Base-by-base conservation (phyloP, 2,113 vertebrate species). In the Syngnathoides biaculeatus region DNA sequence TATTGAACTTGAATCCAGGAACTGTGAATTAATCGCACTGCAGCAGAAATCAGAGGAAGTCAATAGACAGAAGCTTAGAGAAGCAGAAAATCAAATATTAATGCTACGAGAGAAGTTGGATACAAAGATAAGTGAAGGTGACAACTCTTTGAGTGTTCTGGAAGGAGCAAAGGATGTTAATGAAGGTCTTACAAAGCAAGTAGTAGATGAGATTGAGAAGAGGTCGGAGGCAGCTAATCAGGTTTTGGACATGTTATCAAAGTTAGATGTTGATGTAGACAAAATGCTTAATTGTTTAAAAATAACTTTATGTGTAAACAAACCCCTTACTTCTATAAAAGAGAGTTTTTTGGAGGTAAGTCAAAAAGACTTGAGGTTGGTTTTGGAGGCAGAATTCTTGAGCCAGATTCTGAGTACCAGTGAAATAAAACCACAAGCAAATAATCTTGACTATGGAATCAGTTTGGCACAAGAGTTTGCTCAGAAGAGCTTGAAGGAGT, bases 341-440 rank as follows among this genome's bases (percentile, higher is more conserved):
- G 82, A 81, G 53, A 77, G 79, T 65, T 15, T 59, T 80, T 35
- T 70, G 61, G 52, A n/a, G n/a, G 38, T 67, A 10, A 83, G 79
- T 72, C 78, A 68, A 22, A 66, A 71, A 17, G 79, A 87, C 63
- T 59, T 72, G 47, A 83, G 71, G 14, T 72, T 82, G 27, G 66
- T 89, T 39, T 77, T 90, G 8, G 90, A 92, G 72, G 81, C 56
- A 42, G 90, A 91, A 74, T 90, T 93, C 78, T 92, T 88, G 83
- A 84, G 78, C 73, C 82, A 74, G 65, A 47, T 93, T 72, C 63
- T 88, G 69, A 73, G 66, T 48, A 64, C 56, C 58, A 40, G 69
- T 11, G n/a, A 81, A 65, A 64, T 58, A 15, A 71, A 72, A 48
- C 58, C 72, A 45, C 65, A 73, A n/a, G 71, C 83, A 27, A 62